Percentiles rank a stretch among this genome's conserved stretches.
Conservation (phyloP, 2,888 invertebrate genomes). For the Pardosa pseudoannulata region DNA sequence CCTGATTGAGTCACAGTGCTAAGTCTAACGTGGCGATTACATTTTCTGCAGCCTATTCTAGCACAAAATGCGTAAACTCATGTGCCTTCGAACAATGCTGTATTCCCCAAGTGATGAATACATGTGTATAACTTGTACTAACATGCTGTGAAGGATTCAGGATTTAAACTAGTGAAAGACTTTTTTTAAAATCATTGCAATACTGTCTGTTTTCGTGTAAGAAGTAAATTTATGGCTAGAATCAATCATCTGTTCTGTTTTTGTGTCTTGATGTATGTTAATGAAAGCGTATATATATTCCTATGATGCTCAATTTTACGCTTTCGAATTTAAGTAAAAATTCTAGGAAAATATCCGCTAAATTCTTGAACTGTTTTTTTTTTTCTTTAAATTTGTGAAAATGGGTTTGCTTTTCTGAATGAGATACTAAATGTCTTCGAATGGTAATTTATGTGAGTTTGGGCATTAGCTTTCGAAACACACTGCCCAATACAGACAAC, state of each 20-base stretch:
- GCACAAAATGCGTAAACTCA: background rate
- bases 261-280: background rate
- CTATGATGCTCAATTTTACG: constrained; percentile 9
- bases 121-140: background rate
- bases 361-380: too few species aligned
- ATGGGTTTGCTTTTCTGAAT: too few species aligned
- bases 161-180: background rate
- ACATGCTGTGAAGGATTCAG: constrained; percentile 1
- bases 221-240: background rate
- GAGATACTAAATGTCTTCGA: background rate
- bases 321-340: background rate
- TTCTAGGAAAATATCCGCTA: too few species aligned
- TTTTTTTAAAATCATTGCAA: background rate
- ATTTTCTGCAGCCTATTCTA: background rate
- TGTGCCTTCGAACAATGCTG: background rate
- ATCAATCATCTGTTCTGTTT: background rate
- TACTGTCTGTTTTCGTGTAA: background rate
- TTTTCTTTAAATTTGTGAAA: too few species aligned
- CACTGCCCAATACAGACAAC: background rate
- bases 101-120: background rate
- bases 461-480: constrained; percentile 11
- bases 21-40: background rate
- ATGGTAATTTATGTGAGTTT: constrained; percentile 1
- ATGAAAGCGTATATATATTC: constrained; percentile 2
- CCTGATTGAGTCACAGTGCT: background rate